Percentiles rank a stretch among this genome's conserved stretches.
Conservation (phyloP, 37 sponge, comb jelly and placozoan genomes). For the Beroe forskalii region DNA sequence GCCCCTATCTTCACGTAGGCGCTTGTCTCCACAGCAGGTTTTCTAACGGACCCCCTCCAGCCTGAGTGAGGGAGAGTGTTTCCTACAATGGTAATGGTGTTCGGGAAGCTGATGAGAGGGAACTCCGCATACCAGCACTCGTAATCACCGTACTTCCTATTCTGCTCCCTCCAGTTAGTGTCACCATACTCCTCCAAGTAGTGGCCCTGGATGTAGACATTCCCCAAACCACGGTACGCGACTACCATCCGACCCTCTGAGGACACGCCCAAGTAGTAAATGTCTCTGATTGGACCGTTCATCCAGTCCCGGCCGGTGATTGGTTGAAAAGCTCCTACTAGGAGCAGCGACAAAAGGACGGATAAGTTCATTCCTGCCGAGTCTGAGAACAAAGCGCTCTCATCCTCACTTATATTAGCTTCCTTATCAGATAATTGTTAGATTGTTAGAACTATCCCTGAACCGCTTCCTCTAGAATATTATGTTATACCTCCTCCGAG, state of each 20-base stretch:
- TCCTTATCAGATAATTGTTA: no score
- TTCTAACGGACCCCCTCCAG: background rate
- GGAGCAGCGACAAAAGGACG: no score
- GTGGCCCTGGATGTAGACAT: constrained; percentile 6
- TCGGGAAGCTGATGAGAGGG: background rate
- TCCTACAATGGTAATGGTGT: background rate
- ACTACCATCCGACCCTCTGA: background rate
- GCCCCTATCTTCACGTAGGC: background rate
- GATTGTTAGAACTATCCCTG: no score
- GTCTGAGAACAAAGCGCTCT: no score
- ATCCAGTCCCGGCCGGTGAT: background rate
- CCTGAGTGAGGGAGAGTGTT: constrained; percentile 19
- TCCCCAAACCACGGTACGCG: constrained; percentile 15
- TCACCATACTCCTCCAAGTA: background rate
- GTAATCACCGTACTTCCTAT: background rate
- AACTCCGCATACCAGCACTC: background rate
- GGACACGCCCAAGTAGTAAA: background rate
- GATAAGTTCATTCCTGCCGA: no score
- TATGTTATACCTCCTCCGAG: no score
- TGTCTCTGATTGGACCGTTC: constrained; percentile 27
- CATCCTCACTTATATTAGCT: no score
- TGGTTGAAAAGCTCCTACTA: background rate
- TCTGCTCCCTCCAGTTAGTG: constrained; percentile 14
- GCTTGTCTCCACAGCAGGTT: constrained; percentile 1
- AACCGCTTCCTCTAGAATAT: no score